Base-by-base conservation (phyloP, 2,113 vertebrate species). In the Hemicordylus capensis region DNA sequence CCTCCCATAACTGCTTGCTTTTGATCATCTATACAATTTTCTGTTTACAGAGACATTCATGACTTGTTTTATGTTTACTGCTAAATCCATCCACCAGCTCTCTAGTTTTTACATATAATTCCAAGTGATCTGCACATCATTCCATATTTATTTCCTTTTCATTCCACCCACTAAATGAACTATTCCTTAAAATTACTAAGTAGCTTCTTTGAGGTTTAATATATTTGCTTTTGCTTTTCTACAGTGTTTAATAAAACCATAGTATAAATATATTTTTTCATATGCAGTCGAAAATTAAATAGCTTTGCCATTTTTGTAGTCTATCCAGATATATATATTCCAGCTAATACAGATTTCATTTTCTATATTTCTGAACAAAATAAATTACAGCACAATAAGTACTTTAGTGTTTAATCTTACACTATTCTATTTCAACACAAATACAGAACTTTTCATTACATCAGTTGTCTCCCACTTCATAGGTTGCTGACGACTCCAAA, bases 21-120 rank as follows among this genome's bases (percentile, higher is more conserved):
- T 85, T 61, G 54, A 28, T 34, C 20, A 58, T 48, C 64, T 48
- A 51, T 73, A 70, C 42, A 37, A 56, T 79, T 79, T 28, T 3
- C 66, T 61, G 54, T 79, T 85, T 79, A 79, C 46, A 72, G 42
- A 78, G 34, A 77, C 12, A 63, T 85, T 73, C n/a, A 63, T 85
- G 76, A 51, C 39, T 79, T 61, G 42, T 80, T 61, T 69, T 61
- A 77, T 59, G 26, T 46, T 85, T 85, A 85, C 22, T 77, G 63
- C 58, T 79, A 63, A 85, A 73, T 61, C 66, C 17, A 76, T 79
- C 58, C 67, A 48, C 51, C n/a, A 70, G 22, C 54, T 79, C 54
- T 59, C 39, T 44, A 14, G 46, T 58, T 77, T 70, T n/a, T 37
- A 76, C 59, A 64, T 22, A 42, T 76, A 84, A 42, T 76, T 22